These are phyloP conservation scores for Sinocyclocheilus anshuiensis DNA, from an alignment of 2,113 vertebrate species.

Conservation along the genomic window DNA sequence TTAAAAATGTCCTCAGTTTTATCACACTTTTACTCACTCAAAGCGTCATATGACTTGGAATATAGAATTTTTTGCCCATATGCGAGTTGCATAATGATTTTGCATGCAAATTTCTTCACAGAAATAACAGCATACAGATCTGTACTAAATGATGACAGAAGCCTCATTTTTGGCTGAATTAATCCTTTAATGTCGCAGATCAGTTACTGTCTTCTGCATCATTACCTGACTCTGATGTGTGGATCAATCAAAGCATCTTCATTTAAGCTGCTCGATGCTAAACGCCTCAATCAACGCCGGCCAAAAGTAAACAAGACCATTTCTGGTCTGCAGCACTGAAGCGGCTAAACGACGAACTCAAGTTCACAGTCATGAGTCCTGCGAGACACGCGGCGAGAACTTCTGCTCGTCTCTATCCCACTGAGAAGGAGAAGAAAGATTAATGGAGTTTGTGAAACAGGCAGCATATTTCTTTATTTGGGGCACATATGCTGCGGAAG, in stretches of 20 bases:
- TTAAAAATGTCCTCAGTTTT: no score
- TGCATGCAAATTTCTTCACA: neutral
- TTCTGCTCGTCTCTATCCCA: conserved; percentile 20
- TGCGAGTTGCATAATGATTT: neutral
- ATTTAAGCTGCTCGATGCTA: neutral
- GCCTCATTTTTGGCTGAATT: neutral
- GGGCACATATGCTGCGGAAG: conserved; percentile 54
- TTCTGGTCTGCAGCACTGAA: neutral
- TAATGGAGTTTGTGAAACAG: conserved; percentile 49
- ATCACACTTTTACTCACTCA: no score
- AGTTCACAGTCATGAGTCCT: conserved; percentile 23
- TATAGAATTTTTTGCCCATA: no score
- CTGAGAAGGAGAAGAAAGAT: conserved; percentile 43
- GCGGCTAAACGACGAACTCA: neutral
- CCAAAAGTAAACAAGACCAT: conserved; percentile 10
- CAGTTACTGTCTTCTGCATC: conserved; percentile 63
- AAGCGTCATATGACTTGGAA: no score
- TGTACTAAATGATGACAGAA: neutral
- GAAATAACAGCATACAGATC: neutral
- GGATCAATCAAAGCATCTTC: conserved; percentile 31
- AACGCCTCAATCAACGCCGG: neutral
- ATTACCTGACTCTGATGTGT: conserved; percentile 61
- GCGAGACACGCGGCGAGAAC: neutral
- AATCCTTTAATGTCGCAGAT: neutral
- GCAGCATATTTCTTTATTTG: conserved; percentile 65